Conservation (phyloP, 2,888 invertebrate species). For the Sturmia bella region DNA sequence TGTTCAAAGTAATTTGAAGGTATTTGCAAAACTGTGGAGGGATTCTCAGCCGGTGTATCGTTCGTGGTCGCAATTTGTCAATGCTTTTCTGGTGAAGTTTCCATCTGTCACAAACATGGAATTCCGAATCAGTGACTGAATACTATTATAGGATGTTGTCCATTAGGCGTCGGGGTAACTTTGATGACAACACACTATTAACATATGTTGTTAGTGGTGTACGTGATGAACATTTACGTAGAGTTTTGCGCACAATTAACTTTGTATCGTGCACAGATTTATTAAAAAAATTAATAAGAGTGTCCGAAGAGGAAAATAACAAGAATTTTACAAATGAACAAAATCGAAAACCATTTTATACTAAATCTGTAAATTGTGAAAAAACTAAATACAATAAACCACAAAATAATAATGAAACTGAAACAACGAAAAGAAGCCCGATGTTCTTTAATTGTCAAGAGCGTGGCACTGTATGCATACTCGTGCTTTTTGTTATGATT, state of each 20-base stretch:
- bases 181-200: conserved; percentile 16
- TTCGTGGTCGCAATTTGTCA: conserved; percentile 57
- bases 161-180: background rate
- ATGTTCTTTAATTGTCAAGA: too few relatives aligned
- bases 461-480: too few relatives aligned
- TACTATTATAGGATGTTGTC: conserved; percentile 20
- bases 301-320: conserved; percentile 10
- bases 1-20: too few relatives aligned
- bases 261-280: conserved; percentile 20
- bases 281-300: background rate
- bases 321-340: background rate
- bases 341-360: background rate
- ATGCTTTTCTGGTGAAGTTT: too few relatives aligned
- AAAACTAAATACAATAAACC: background rate
- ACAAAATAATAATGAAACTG: background rate
- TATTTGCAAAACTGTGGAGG: conserved; percentile 58
- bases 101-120: conserved; percentile 56
- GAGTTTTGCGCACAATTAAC: background rate
- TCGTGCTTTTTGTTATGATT: too few relatives aligned
- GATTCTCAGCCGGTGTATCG: conserved; percentile 56
- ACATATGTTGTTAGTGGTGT: conserved; percentile 33
- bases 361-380: background rate
- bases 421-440: too few relatives aligned
- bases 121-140: conserved; percentile 17
- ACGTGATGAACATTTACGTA: background rate